Evolutionary conservation across 2,888 invertebrate genomes (phyloP), one percentile per base, ranked within the genome.

Genomic region (Platycheirus rosarum): DNA sequence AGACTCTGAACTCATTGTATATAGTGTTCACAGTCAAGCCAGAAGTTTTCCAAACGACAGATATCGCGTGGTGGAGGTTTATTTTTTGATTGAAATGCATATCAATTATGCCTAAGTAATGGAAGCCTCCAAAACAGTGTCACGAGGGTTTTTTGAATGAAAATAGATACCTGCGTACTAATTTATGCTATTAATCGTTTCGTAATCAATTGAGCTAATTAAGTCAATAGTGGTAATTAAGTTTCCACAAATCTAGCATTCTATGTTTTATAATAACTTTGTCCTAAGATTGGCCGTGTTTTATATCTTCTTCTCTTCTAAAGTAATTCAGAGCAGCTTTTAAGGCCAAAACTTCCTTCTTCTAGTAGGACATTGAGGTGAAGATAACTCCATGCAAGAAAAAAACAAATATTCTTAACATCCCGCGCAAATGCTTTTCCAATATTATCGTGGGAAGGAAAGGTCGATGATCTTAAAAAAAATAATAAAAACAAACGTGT

Each of bases 41-140:
- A 20, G n/a, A 37, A 5, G 6, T 26, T 26, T 4, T 6, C 2
- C 6, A 26, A 6, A 26, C 26, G 26, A 26, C 3, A 23, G n/a
- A n/a, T n/a, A n/a, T n/a, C n/a, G n/a, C n/a, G 9, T 23, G 14
- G 20, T 20, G 20, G 9, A 55, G 37, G 55, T 55, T 23, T 57
- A 16, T 57, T 9, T 23, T 57, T 57, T 13, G 8, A 32, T 2
- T 8, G 8, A 32, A 32, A 8, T 32, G 29, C 29, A 32, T 32
- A 32, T 32, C 29, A 32, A 32, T 32, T 32, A 32, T 7, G 8
- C 4, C 8, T 7, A 32, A 32, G 29, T 8, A 2, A 8, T 8
- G 29, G 29, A 32, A 32, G n/a, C n/a, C n/a, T n/a, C 5, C 29
- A 32, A n/a, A n/a, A n/a, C n/a, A n/a, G n/a, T n/a, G 29, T 32